phyloP scores from a whole-genome alignment of 37 sponge, comb jelly and placozoan species.

The Sycon ciliatum region DNA sequence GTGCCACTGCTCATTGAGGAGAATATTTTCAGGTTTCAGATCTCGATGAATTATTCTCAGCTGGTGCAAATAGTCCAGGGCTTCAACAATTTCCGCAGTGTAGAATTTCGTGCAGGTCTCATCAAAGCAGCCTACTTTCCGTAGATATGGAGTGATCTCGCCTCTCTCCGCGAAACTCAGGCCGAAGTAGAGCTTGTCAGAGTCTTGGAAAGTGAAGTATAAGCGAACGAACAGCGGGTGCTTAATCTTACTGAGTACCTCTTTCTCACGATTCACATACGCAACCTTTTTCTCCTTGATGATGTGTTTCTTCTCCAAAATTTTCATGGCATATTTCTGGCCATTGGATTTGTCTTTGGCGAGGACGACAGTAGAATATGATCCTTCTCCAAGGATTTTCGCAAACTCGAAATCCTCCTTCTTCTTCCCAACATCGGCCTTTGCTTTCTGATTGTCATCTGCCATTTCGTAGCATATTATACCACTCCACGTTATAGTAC shows the following conservation, averaged over 20 bases:
- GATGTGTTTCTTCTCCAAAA: slow-evolving; percentile 87
- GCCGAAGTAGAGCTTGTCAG: slow-evolving; percentile 81
- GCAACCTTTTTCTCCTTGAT: slow-evolving; percentile 86
- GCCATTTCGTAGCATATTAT: too few species aligned
- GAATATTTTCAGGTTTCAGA: slow-evolving; percentile 92
- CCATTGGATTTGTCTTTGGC: slow-evolving; percentile 62
- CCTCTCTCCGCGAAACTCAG: slow-evolving; percentile 78
- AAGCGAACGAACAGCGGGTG: slow-evolving; percentile 88
- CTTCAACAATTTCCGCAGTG: slow-evolving; percentile 74
- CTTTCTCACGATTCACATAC: slow-evolving; percentile 85
- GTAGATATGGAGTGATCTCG: slow-evolving; percentile 75
- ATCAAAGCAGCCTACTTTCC: slow-evolving; percentile 83
- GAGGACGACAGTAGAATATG: slow-evolving; percentile 74
- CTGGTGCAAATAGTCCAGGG: slow-evolving; percentile 79
- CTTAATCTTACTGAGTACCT: slow-evolving; percentile 55
- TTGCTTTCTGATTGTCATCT: too few species aligned
- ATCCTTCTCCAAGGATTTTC: slow-evolving; percentile 82
- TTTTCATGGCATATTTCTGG: slow-evolving; percentile 74
- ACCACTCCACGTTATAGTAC: too few species aligned
- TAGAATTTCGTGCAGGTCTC: slow-evolving; percentile 75
- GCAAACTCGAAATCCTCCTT: slow-evolving; percentile 76
- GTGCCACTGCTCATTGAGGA: slow-evolving; percentile 75
- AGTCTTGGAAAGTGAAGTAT: slow-evolving; percentile 95
- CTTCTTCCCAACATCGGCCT: too few species aligned
- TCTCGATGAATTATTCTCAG: slow-evolving; percentile 84